Percentiles rank a stretch among this genome's conserved stretches.
Conservation (phyloP, 2,888 invertebrate genomes). For the Lordiphosa andalusiaca region DNA sequence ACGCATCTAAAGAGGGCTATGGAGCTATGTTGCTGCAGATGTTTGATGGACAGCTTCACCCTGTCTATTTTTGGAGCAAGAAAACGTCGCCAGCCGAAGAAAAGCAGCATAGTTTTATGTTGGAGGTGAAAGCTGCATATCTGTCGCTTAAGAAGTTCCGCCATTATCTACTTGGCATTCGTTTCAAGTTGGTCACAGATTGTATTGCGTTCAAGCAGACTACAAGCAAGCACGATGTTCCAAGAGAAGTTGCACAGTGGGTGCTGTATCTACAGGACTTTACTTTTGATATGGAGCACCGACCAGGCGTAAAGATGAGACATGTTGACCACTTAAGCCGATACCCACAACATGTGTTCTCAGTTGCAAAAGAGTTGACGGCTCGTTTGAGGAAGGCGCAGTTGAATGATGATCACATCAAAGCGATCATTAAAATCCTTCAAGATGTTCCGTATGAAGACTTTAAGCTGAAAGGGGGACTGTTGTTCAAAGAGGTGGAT, state of each 20-base stretch:
- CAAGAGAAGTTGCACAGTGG: slow-evolving; percentile 3
- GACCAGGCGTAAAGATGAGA: no score
- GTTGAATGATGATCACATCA: not conserved
- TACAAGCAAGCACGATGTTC: not conserved
- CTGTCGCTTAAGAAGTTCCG: slow-evolving; percentile 39
- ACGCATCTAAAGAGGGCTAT: slow-evolving; percentile 37
- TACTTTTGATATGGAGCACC: no score
- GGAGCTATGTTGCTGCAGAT: slow-evolving; percentile 36
- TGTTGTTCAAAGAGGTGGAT: not conserved
- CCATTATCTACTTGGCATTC: no score
- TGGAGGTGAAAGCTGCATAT: slow-evolving; percentile 45
- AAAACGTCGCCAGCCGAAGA: slow-evolving; percentile 9
- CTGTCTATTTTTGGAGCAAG: slow-evolving; percentile 20
- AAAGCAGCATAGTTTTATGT: slow-evolving; percentile 32
- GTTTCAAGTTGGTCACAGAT: not conserved
- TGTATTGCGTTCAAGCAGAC: slow-evolving; percentile 7
- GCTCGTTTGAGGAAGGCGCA: not conserved
- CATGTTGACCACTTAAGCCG: no score
- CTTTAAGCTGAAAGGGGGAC: not conserved
- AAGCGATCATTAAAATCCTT: not conserved
- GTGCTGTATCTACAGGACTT: not conserved
- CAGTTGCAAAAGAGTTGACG: no score
- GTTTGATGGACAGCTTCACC: slow-evolving; percentile 14
- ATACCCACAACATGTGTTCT: no score
- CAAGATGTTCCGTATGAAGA: not conserved